Evolutionary conservation across 2,113 vertebrate species (phyloP), one percentile per base, ranked within the genome.

Genomic region (Indri indri): DNA sequence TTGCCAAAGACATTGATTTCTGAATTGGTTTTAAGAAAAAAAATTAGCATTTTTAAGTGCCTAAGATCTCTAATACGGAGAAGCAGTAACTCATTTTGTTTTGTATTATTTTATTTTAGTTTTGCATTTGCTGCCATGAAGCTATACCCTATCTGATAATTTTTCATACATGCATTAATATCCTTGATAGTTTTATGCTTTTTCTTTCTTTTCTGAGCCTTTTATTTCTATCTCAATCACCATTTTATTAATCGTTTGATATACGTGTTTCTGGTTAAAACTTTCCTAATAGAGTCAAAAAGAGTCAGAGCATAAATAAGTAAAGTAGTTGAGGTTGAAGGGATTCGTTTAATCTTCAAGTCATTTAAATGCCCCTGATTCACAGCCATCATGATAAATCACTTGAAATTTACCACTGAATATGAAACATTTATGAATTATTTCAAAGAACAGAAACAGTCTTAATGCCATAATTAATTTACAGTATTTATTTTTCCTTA

Each of bases 401-500:
- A 59, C 66, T 83, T 81, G 10, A 23, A 86, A 94, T 68, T 88
- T 90, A 83, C 4, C 80, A 88, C 16, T 94, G 90, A 83, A 92
- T 90, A 80, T 79, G 65, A 68, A 90, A 94, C 71, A 76, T 88
- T 82, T 82, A 54, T 63, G 40, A 84, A 79, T 90, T 93, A 96
- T 91, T 93, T 88, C 20, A 74, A 93, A 93, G 32, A 84, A 80
- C 5, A 54, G 23, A 81, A 96, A 87, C 88, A 70, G 45, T 52
- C 27, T 54, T 73, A 77, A 88, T 93, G 63, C 20, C 3, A 4
- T 30, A 65, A 93, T 91, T 97, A 93, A 91, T 88, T 93, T 68
- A 73, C 10, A 61, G 37, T 40, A 45, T 83, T 96, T 94, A 79
- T 61, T 94, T 95, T 90, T 92, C 90, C 22, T 90, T 80, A 91